Conservation (phyloP, 2,113 vertebrate species). For the Brachypteracias leptosomus region DNA sequence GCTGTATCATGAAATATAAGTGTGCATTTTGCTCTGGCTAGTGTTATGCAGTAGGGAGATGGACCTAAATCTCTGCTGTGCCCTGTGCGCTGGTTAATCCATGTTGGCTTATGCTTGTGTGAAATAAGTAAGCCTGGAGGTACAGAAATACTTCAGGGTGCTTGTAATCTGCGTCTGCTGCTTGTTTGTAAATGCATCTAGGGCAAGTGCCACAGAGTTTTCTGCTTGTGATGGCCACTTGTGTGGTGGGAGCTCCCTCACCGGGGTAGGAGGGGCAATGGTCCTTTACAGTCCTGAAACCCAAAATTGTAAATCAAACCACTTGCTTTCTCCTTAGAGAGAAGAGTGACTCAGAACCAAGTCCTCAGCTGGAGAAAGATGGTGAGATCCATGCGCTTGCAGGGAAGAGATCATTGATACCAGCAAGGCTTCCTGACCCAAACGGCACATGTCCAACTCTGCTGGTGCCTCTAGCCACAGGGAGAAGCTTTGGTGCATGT, state of each 20-base stretch:
- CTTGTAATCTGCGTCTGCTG: neutral
- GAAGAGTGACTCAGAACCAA: neutral
- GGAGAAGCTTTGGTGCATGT: neutral
- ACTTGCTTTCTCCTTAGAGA: neutral
- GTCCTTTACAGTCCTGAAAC: neutral
- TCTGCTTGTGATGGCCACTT: rapidly evolving
- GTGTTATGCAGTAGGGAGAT: neutral
- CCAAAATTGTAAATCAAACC: neutral
- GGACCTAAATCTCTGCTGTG: neutral
- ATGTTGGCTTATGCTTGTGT: neutral
- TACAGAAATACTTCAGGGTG: neutral
- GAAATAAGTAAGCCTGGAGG: neutral
- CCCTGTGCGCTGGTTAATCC: neutral
- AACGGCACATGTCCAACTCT: rapidly evolving
- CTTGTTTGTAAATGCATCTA: neutral
- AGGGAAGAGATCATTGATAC: neutral
- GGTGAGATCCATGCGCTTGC: neutral
- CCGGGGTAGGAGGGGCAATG: neutral
- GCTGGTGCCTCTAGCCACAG: neutral
- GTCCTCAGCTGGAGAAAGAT: neutral
- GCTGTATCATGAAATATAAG: neutral
- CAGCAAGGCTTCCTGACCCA: neutral
- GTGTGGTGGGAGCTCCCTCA: neutral
- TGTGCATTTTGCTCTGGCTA: neutral
- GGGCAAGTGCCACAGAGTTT: neutral